These are phyloP conservation scores for Meta bourneti DNA, from an alignment of 2,888 invertebrate genomes.

Conservation along the genomic window DNA sequence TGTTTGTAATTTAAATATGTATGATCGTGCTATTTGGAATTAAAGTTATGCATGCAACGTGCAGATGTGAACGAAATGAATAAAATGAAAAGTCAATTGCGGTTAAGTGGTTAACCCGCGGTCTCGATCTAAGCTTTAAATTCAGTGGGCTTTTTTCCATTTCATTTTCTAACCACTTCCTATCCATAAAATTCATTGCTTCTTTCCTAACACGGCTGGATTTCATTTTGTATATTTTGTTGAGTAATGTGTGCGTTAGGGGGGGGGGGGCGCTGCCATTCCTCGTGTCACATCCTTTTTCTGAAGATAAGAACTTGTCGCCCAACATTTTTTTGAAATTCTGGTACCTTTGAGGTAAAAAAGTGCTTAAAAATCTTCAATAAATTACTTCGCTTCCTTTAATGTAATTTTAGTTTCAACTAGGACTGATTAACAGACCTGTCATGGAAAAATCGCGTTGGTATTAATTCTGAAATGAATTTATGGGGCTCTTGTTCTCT, in stretches of 20 bases:
- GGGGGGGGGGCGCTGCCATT: background rate
- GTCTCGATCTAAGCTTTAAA: background rate
- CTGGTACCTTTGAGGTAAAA: too few relatives aligned
- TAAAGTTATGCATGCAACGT: background rate
- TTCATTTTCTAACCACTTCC: background rate
- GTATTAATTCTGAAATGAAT: too few relatives aligned
- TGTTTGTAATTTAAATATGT: too few relatives aligned
- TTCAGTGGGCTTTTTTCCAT: background rate
- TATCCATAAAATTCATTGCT: background rate
- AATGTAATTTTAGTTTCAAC: too few relatives aligned
- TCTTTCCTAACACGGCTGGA: background rate
- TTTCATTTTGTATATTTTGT: background rate
- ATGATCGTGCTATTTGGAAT: too few relatives aligned
- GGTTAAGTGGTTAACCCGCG: background rate
- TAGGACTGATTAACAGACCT: too few relatives aligned
- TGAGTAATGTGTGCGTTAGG: background rate
- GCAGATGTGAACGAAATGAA: background rate
- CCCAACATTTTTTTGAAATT: background rate
- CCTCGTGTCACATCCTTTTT: background rate
- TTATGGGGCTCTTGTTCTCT: too few relatives aligned
- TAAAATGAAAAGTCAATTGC: background rate
- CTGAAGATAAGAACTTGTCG: background rate
- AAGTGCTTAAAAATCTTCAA: too few relatives aligned
- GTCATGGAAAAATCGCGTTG: too few relatives aligned
- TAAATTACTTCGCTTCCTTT: too few relatives aligned